Conservation (phyloP, 2,797 vertebrate species). For the Phoeniculus purpureus region DNA sequence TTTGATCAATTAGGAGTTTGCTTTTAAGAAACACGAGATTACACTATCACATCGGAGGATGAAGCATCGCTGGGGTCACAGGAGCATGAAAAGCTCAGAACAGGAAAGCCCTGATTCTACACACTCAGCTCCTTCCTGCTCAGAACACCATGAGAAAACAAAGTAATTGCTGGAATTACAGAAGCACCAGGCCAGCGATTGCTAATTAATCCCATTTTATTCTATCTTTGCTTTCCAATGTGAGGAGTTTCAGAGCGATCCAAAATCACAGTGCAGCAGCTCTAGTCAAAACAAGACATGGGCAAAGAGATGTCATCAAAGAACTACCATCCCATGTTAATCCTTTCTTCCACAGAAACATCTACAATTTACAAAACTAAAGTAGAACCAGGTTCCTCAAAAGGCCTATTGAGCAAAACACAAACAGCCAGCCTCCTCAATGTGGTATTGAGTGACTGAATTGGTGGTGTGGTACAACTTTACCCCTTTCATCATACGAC, state of each 20-base stretch:
- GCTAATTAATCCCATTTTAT: constrained; percentile 31
- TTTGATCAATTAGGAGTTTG: constrained; percentile 43
- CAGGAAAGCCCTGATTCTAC: neutral
- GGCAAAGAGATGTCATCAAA: neutral
- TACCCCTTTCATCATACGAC: constrained; percentile 45
- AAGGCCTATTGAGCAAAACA: neutral
- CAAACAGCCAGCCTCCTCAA: constrained; percentile 1
- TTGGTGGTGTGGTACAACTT: neutral
- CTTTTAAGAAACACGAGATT: constrained; percentile 24
- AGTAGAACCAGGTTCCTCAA: neutral
- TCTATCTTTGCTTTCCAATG: neutral
- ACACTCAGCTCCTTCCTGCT: neutral
- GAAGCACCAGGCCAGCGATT: neutral
- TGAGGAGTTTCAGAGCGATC: neutral
- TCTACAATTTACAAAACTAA: neutral
- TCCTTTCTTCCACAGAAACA: neutral
- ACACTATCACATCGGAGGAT: neutral
- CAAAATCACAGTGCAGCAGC: neutral
- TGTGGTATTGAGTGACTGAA: neutral
- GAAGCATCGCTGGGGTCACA: neutral
- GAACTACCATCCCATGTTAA: neutral
- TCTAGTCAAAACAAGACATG: neutral
- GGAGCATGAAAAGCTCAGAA: neutral
- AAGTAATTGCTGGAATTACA: constrained; percentile 33
- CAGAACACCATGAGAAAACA: neutral